phyloP scores from a whole-genome alignment of 2,797 vertebrate species.

The Percopsis omiscomaycus region DNA sequence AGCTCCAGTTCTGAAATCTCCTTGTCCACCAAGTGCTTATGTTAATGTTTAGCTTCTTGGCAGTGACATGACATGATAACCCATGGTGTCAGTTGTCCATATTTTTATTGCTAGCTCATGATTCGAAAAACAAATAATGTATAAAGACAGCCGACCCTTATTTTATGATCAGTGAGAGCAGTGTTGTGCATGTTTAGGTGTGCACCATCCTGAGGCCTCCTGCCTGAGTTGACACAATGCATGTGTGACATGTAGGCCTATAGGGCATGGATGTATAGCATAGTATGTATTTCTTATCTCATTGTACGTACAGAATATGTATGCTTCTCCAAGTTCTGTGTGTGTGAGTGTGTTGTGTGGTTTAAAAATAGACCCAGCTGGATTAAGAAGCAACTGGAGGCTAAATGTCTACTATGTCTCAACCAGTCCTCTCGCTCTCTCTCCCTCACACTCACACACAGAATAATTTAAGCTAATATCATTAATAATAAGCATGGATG shows the following conservation, averaged over 20 bases:
- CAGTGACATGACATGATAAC: neutral
- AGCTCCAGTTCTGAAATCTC: no score
- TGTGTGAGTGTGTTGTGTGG: conserved; percentile 30
- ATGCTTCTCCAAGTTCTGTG: conserved; percentile 9
- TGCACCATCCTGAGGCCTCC: conserved; percentile 18
- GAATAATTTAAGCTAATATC: neutral
- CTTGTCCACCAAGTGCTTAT: neutral
- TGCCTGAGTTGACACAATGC: neutral
- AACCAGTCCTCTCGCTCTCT: neutral
- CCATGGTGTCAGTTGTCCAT: neutral
- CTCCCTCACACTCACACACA: neutral
- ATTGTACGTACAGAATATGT: neutral
- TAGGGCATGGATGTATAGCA: neutral
- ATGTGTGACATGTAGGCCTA: neutral
- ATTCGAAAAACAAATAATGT: conserved; percentile 2
- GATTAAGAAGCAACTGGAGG: conserved; percentile 56
- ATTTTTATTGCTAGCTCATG: neutral
- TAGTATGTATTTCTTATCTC: neutral
- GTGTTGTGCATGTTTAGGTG: conserved; percentile 4
- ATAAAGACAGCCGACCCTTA: neutral
- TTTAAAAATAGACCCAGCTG: conserved; percentile 69
- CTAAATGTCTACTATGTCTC: conserved; percentile 42
- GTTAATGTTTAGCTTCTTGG: neutral
- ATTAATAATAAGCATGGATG: no score
- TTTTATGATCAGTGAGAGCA: no score